Evolutionary conservation across 2,797 vertebrate species (phyloP), one percentile per base, ranked within the genome.

Genomic region (Glossophaga mutica): DNA sequence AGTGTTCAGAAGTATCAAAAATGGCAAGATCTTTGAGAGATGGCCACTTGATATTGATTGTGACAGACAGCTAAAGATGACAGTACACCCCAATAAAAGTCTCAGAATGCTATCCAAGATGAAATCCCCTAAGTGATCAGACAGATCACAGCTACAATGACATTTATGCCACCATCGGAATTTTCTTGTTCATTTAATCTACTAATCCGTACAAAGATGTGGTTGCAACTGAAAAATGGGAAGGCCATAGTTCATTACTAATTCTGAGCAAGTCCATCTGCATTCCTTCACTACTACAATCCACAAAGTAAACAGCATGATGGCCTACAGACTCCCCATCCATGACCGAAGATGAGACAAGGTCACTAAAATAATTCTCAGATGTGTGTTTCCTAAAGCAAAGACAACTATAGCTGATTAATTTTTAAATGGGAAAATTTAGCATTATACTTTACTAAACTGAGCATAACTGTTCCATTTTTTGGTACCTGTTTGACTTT

Each of bases 1-100:
- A 99, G 78, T 99, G 99, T 97, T 99, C 99, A 0, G 99, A 0
- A 99, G 99, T 83, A 98, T 99, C 82, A 99, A 99, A 88, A 99
- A 98, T 95, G 98, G 98, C 0, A 99, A 99, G 96, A 99, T 99
- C 81, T 98, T 99, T 98, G 99, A 99, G 98, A 98, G 99, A 74
- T 99, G 99, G 99, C 99, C 99, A 96, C 99, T 99, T 90, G 99
- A 99, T 97, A 99, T 99, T 3, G 99, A 99, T 96, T 99, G 99
- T 91, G 99, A 99, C 98, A 99, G 99, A 62, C 12, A 65, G 59
- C 29, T 65, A n/a, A 65, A 15, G 32, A 65, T n/a, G 98, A 98
- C 98, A 99, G 99, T 48, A 97, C 98, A 97, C 99, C 99, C 50
- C 98, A 99, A 96, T 99, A 99, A 86, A 99, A 99, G 97, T 99